phyloP scores from a whole-genome alignment of 2,888 invertebrate species.

The Serripes groenlandicus region DNA sequence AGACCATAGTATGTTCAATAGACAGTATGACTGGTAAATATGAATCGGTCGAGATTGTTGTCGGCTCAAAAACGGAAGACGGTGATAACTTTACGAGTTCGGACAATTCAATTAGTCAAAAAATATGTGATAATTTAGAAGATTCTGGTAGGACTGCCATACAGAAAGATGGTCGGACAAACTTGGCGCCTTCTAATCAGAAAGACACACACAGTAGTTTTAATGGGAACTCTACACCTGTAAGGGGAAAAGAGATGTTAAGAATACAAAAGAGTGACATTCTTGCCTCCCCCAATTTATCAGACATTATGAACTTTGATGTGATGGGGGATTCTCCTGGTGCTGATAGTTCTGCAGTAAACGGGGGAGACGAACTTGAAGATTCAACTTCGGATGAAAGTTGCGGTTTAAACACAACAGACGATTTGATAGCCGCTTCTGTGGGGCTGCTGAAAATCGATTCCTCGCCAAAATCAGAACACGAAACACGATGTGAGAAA shows the following conservation, averaged over 20 bases:
- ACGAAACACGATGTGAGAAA: background rate
- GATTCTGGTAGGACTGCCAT: background rate
- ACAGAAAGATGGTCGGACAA: background rate
- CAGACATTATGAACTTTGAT: slow-evolving; percentile 51
- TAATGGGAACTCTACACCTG: background rate
- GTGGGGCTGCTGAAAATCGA: slow-evolving; percentile 23
- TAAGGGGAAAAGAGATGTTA: background rate
- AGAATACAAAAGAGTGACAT: slow-evolving; percentile 42
- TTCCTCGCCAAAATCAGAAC: background rate
- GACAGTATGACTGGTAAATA: slow-evolving; percentile 30
- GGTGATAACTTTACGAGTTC: background rate
- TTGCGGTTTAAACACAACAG: slow-evolving; percentile 59
- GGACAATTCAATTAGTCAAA: background rate
- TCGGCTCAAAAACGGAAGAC: background rate
- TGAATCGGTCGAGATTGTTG: background rate
- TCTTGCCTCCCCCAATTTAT: slow-evolving; percentile 52
- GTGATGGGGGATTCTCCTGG: slow-evolving; percentile 32
- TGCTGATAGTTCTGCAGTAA: slow-evolving; percentile 40
- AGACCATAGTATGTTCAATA: slow-evolving; percentile 28
- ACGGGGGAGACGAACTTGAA: slow-evolving; percentile 52
- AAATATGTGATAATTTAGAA: background rate
- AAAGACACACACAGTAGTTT: no score
- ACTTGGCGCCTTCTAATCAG: background rate
- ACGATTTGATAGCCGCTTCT: slow-evolving; percentile 59
- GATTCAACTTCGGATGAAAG: slow-evolving; percentile 28